Conservation (phyloP, 2,888 invertebrate species). For the Acrocyrtus sp. region DNA sequence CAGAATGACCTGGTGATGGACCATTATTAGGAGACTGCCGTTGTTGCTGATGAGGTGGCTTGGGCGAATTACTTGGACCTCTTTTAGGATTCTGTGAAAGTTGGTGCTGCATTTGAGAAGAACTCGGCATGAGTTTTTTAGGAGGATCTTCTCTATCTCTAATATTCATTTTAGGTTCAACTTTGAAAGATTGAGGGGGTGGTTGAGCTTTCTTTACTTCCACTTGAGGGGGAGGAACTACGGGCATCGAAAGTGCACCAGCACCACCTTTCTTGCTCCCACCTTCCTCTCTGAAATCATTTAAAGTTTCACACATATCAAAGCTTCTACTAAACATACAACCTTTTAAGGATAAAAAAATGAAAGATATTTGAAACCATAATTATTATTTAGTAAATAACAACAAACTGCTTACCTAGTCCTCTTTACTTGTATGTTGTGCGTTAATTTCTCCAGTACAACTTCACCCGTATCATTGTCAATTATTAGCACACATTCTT, state of each 20-base stretch:
- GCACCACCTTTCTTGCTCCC: constrained; percentile 21
- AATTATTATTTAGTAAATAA: too few species aligned
- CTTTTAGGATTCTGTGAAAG: constrained; percentile 17
- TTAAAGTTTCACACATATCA: neutral
- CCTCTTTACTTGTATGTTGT: constrained; percentile 93
- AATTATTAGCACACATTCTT: constrained; percentile 95
- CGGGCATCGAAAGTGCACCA: constrained; percentile 13
- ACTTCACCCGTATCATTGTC: constrained; percentile 93
- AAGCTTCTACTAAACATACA: neutral
- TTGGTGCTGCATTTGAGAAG: constrained; percentile 20
- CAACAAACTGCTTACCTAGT: constrained; percentile 83
- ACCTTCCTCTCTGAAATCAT: constrained; percentile 49
- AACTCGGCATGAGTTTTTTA: constrained; percentile 2
- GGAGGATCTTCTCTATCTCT: constrained; percentile 27
- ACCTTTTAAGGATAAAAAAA: neutral
- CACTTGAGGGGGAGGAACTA: neutral
- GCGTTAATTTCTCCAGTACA: constrained; percentile 88
- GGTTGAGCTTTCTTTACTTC: constrained; percentile 21
- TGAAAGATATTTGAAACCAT: too few species aligned
- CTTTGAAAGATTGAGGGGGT: constrained; percentile 9
- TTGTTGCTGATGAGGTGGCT: constrained; percentile 22
- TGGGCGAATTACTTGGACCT: constrained; percentile 35
- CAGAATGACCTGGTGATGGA: constrained; percentile 26
- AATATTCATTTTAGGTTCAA: constrained; percentile 14
- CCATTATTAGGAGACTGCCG: constrained; percentile 41